A percentile compares a stretch with the other conserved stretches of the same genome.
These are phyloP conservation scores for Clistopyga incitator DNA, from an alignment of 2,888 invertebrate species.

Conservation along the genomic window DNA sequence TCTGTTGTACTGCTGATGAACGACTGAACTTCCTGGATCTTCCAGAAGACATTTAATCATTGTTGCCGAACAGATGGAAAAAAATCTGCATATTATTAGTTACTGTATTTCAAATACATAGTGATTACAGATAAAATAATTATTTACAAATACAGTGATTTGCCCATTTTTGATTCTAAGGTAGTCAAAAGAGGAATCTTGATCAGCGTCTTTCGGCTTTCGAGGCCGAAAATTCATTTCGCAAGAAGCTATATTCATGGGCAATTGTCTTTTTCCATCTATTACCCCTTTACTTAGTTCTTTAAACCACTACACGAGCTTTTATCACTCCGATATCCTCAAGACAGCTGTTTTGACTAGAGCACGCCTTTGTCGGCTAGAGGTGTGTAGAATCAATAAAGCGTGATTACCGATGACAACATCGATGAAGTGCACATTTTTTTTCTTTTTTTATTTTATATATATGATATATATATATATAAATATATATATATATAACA, in stretches of 20 bases:
- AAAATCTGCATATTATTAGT: constrained; percentile 47
- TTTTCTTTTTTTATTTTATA: constrained; percentile 2
- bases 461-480: constrained; percentile 19
- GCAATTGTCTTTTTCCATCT: background rate
- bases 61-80: constrained; percentile 16
- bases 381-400: constrained; percentile 53
- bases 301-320: constrained; percentile 19
- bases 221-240: background rate
- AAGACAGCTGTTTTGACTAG: constrained; percentile 65
- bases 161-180: constrained; percentile 51
- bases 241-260: constrained; percentile 23
- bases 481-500: constrained; percentile 40
- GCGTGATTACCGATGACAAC: constrained; percentile 49
- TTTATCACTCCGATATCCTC: constrained; percentile 27
- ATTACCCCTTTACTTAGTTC: background rate
- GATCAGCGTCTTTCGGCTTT: constrained; percentile 23
- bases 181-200: constrained; percentile 64
- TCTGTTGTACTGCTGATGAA: constrained; percentile 22
- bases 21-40: constrained; percentile 25
- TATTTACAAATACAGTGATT: constrained; percentile 65
- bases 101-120: constrained; percentile 66
- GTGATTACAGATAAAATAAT: constrained; percentile 63
- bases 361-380: constrained; percentile 49
- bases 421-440: constrained; percentile 54
- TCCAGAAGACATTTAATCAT: constrained; percentile 28